Evolutionary conservation across 1,140 invertebrate species (phyloP).

Genomic region (Heliconius nattereri): DNA sequence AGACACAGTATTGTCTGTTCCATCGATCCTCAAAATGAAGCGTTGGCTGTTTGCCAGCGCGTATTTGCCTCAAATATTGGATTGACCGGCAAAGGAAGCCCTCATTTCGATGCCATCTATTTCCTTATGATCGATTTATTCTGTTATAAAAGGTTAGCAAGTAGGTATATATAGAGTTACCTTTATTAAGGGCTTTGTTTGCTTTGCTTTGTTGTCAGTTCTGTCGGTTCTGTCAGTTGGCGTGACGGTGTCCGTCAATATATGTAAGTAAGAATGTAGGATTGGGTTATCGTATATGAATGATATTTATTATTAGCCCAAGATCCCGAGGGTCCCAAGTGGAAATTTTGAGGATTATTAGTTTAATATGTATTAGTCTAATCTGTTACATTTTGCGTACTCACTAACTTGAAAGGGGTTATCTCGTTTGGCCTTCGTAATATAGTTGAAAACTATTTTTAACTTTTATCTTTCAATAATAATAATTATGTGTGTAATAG

Average conservation of each 20-base stretch:
- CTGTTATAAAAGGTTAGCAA: not conserved
- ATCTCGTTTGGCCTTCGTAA: too few species aligned
- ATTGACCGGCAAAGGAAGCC: slow-evolving; percentile 23
- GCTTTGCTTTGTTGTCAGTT: not conserved
- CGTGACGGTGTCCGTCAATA: not conserved
- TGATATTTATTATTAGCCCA: too few species aligned
- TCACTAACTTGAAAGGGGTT: too few species aligned
- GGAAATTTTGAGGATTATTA: too few species aligned
- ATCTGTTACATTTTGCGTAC: too few species aligned
- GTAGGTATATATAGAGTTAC: slow-evolving; percentile 1
- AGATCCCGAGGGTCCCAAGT: too few species aligned
- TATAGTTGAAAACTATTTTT: too few species aligned
- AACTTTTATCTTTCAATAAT: too few species aligned
- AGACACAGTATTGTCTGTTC: slow-evolving; percentile 3
- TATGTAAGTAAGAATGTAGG: not conserved
- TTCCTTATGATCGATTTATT: slow-evolving; percentile 11
- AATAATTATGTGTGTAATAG: too few species aligned
- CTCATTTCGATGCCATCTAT: slow-evolving; percentile 5
- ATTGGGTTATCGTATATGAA: not conserved
- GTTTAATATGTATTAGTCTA: too few species aligned
- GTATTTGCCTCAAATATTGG: slow-evolving; percentile 33
- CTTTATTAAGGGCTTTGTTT: not conserved
- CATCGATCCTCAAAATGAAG: slow-evolving; percentile 2
- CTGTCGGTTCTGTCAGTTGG: not conserved
- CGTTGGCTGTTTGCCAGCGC: slow-evolving; percentile 15